These are phyloP conservation scores for Muscicapa comitata DNA, from an alignment of 2,797 vertebrate genomes.

Conservation along the genomic window DNA sequence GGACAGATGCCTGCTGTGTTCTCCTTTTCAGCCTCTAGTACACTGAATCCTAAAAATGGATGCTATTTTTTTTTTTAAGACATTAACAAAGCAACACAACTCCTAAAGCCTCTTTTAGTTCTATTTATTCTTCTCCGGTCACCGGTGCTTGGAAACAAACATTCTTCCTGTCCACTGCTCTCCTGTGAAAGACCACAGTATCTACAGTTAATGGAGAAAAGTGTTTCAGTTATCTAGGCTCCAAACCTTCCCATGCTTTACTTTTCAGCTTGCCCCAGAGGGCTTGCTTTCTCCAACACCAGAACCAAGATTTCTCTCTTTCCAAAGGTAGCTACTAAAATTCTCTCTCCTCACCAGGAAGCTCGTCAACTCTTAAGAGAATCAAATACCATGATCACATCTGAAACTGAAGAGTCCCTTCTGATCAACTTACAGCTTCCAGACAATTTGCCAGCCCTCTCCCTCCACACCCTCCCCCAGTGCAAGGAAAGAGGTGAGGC, in stretches of 20 bases:
- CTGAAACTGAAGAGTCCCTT: slow-evolving; percentile 9
- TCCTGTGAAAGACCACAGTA: slow-evolving; percentile 53
- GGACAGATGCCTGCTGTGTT: slow-evolving; percentile 27
- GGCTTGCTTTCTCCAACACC: neutral
- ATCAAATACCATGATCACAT: neutral
- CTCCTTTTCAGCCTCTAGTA: slow-evolving; percentile 23
- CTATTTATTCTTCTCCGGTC: slow-evolving; percentile 37
- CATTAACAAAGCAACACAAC: slow-evolving; percentile 38
- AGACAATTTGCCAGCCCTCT: neutral
- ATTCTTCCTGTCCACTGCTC: slow-evolving; percentile 44
- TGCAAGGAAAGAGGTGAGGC: neutral
- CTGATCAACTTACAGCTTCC: neutral
- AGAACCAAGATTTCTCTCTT: neutral
- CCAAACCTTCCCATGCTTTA: neutral
- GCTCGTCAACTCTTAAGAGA: neutral
- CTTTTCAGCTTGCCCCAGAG: neutral
- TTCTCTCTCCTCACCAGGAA: neutral
- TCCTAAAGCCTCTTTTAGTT: slow-evolving; percentile 27
- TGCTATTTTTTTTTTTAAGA: neutral
- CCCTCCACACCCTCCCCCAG: too few species aligned
- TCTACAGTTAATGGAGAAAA: slow-evolving; percentile 55
- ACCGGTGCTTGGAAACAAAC: slow-evolving; percentile 50
- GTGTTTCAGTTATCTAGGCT: slow-evolving; percentile 46
- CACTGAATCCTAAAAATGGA: slow-evolving; percentile 39
- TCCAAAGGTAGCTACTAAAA: neutral